Evolutionary conservation across 2,113 vertebrate species (phyloP).

Genomic region (Rhombomys opimus): DNA sequence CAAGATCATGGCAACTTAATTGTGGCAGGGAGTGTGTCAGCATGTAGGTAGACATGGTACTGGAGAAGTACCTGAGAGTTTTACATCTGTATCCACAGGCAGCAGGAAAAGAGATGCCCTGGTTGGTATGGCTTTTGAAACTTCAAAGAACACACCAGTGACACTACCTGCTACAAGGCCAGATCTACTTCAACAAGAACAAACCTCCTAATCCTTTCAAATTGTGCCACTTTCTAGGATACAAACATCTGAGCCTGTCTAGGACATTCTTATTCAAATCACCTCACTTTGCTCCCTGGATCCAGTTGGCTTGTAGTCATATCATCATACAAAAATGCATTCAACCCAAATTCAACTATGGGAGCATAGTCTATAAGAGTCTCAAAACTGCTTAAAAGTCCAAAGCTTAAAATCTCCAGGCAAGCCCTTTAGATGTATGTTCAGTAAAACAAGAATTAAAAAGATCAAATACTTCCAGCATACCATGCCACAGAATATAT

Average conservation of each 20-base stretch:
- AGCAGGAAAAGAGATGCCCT: background rate
- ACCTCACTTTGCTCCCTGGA: background rate
- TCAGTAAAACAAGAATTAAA: background rate
- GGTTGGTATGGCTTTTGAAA: background rate
- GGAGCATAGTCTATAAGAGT: background rate
- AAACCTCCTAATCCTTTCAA: background rate
- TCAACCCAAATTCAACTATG: background rate
- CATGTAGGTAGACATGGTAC: background rate
- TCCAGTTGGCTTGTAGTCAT: background rate
- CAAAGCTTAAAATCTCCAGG: background rate
- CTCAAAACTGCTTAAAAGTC: background rate
- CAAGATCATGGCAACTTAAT: background rate
- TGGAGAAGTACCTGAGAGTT: background rate
- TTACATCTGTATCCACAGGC: background rate
- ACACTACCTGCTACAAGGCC: too few species aligned
- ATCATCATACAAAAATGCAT: background rate
- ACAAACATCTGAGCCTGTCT: background rate
- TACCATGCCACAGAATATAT: background rate
- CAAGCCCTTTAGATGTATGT: background rate
- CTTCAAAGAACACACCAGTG: too few species aligned
- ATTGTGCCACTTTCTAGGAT: background rate
- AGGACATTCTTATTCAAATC: background rate
- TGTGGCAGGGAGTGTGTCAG: background rate
- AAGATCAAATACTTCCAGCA: background rate
- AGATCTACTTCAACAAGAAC: background rate